These are phyloP conservation scores for Cremastobaeus sp. DNA, from an alignment of 2,888 invertebrate genomes.

Conservation along the genomic window DNA sequence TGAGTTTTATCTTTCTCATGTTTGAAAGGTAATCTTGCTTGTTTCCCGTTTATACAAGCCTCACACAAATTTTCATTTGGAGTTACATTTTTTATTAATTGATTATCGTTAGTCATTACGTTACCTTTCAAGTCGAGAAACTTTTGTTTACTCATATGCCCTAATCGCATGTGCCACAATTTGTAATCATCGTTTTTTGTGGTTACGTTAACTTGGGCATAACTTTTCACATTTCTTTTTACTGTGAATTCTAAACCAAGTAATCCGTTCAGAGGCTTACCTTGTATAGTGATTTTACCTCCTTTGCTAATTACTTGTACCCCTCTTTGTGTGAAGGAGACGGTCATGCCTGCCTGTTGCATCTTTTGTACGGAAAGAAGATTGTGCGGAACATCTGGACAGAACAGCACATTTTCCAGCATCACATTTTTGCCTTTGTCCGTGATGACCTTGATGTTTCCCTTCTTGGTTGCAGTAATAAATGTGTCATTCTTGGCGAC, in stretches of 20 bases:
- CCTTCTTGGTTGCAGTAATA: conserved; percentile 68
- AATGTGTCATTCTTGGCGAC: conserved; percentile 67
- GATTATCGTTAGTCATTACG: conserved; percentile 14
- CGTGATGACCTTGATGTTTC: conserved; percentile 65
- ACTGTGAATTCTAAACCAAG: background rate
- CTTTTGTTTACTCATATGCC: conserved; percentile 59
- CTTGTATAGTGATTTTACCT: conserved; percentile 60
- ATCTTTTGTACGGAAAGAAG: conserved; percentile 67
- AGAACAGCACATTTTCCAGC: conserved; percentile 66
- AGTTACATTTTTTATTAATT: conserved; percentile 18
- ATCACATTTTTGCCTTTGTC: conserved; percentile 60
- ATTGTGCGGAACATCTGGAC: conserved; percentile 69
- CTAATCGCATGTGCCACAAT: conserved; percentile 67
- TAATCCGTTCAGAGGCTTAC: conserved; percentile 56
- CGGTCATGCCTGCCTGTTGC: conserved; percentile 65
- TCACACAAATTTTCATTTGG: conserved; percentile 13
- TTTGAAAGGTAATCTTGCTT: no score
- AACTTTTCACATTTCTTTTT: background rate
- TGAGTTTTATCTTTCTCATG: conserved; percentile 26
- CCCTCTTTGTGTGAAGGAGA: conserved; percentile 67
- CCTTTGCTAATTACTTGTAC: conserved; percentile 61
- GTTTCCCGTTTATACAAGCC: no score
- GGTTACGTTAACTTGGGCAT: background rate
- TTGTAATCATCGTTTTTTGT: conserved; percentile 58
- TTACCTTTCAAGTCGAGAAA: conserved; percentile 28